phyloP scores from a whole-genome alignment of 2,888 invertebrate genomes.

The Drosophila siamana region DNA sequence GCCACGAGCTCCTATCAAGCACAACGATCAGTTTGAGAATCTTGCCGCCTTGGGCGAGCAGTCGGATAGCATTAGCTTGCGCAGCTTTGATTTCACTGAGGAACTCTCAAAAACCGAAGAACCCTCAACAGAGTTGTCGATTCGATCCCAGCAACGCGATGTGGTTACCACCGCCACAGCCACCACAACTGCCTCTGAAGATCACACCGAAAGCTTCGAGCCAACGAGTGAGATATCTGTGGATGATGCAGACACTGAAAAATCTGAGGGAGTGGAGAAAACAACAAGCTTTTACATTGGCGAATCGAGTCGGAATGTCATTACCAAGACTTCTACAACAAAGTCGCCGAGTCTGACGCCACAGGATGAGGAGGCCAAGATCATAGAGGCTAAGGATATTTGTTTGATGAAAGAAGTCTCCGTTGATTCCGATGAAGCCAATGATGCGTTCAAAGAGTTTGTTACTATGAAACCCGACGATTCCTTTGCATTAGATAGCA shows the following conservation, averaged over 20 bases:
- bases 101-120: slow-evolving; percentile 82
- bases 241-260: slow-evolving; percentile 76
- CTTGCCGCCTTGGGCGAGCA: slow-evolving; percentile 78
- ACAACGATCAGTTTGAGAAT: slow-evolving; percentile 76
- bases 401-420: slow-evolving; percentile 71
- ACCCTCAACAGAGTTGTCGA: slow-evolving; percentile 78
- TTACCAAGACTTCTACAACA: slow-evolving; percentile 80
- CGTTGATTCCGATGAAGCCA: slow-evolving; percentile 79
- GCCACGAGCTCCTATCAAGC: slow-evolving; percentile 82
- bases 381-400: slow-evolving; percentile 73
- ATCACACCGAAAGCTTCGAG: slow-evolving; percentile 79
- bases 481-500: slow-evolving; percentile 54
- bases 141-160: slow-evolving; percentile 71
- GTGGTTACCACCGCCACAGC: slow-evolving; percentile 67
- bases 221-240: slow-evolving; percentile 79
- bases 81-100: slow-evolving; percentile 83
- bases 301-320: slow-evolving; percentile 85
- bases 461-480: slow-evolving; percentile 78
- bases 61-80: slow-evolving; percentile 80
- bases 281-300: slow-evolving; percentile 85
- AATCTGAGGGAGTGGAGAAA: slow-evolving; percentile 65
- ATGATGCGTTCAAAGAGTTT: slow-evolving; percentile 80
- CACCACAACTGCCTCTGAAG: slow-evolving; percentile 78
- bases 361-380: slow-evolving; percentile 59
- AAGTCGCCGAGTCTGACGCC: slow-evolving; percentile 63